Evolutionary conservation across 2,113 vertebrate genomes (phyloP).

Genomic region (Tichodroma muraria): DNA sequence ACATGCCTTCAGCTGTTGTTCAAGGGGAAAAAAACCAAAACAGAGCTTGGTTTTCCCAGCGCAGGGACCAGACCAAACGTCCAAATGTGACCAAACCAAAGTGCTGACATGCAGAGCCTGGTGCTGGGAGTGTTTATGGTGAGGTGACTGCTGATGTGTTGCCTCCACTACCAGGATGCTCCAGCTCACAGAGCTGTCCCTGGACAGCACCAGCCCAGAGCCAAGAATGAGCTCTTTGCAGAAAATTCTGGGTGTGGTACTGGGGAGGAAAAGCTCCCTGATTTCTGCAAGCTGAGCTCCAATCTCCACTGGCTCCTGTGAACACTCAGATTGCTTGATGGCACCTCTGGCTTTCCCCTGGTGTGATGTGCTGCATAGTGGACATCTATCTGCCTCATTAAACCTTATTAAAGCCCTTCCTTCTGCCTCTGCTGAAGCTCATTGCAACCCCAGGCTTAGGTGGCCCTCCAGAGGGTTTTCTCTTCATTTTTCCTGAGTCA

Average conservation of each 20-base stretch:
- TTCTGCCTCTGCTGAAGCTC: background rate
- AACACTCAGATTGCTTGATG: background rate
- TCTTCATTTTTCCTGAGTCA: background rate
- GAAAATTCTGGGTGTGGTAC: background rate
- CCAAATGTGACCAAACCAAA: background rate
- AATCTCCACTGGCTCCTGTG: background rate
- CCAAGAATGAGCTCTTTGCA: background rate
- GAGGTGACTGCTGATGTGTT: background rate
- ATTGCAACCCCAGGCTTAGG: background rate
- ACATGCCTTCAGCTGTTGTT: background rate
- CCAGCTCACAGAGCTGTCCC: background rate
- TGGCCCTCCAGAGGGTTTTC: background rate
- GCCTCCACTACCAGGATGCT: background rate
- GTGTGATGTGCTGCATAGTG: background rate
- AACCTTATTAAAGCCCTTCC: background rate
- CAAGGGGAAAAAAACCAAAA: background rate
- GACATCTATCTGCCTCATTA: background rate
- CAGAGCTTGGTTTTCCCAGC: background rate
- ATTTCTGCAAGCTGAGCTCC: background rate
- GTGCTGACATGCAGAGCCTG: background rate
- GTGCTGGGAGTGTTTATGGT: background rate
- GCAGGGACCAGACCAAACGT: background rate
- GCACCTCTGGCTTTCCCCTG: background rate
- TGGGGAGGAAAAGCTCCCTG: rapidly evolving
- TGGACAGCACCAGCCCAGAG: background rate